Base-by-base conservation (phyloP, 2,888 invertebrate genomes). In the Hydropsyche betteni region DNA sequence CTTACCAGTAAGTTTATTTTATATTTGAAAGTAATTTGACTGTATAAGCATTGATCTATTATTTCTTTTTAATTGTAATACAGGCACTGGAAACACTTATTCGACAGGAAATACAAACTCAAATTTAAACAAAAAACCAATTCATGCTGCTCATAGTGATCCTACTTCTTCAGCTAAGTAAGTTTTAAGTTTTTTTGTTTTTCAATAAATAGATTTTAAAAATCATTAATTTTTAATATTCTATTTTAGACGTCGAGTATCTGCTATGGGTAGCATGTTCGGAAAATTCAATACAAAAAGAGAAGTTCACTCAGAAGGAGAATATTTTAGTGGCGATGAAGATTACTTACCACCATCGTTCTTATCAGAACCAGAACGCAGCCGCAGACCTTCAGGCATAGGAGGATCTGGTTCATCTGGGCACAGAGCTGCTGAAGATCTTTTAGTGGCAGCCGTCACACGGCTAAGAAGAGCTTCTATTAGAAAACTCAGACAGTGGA, bases 381-480 rank as follows among this genome's bases (percentile, higher is more conserved):
- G 38, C 7, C 50, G 61, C 6, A 36, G 72, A 58, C 44, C 72
- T 24, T 58, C 72, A 58, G 72, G 72, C 34, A 44, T 58, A 10
- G 72, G 72, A n/a, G 70, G 70, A 51, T 14, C 70, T 5, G 58
- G 38, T 7, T 44, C 68, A 6, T 44, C 75, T 64, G 70, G 64
- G 1, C 44, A 82, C n/a, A 50, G 61, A 58, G 72, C 72, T 79
- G 90, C 90, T 73, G 90, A 91, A 71, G 94, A 94, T 82, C 89
- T 94, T 0, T 85, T 93, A 80, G 91, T 92, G 33, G 87, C 88
- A 0, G 92, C 93, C 12, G 92, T 94, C 74, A 90, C 92, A 5
- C 89, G 94, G 76, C 88, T 94, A 82, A 94, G 94, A 86, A 91
- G 93, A 83, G 92, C 94, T 71, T 94, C 94, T 0, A 84, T 94